phyloP scores from a whole-genome alignment of 2,888 invertebrate genomes.

The Leptopterna dolabrata region DNA sequence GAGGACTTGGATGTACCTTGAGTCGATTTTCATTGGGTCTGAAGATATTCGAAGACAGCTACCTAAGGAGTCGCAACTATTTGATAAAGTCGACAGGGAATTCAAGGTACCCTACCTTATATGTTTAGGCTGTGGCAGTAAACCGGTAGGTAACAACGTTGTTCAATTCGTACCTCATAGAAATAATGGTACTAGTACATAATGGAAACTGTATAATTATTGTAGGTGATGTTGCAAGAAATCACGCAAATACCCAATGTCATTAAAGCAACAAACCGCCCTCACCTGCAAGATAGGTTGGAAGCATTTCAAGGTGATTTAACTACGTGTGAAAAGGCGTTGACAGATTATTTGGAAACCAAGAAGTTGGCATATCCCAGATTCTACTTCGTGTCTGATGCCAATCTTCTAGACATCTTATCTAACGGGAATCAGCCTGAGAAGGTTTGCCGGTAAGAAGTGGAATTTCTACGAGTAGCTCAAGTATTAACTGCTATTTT shows the following conservation, averaged over 20 bases:
- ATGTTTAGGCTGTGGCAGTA: neutral
- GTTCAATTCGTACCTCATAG: too few relatives aligned
- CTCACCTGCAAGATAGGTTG: constrained; percentile 79
- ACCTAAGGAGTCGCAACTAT: constrained; percentile 89
- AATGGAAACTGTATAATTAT: too few relatives aligned
- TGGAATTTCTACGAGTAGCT: neutral
- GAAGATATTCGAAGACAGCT: constrained; percentile 93
- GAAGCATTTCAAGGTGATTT: constrained; percentile 79
- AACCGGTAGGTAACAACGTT: too few relatives aligned
- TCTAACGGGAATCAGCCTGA: constrained; percentile 87
- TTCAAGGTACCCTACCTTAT: constrained; percentile 79
- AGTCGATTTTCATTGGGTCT: constrained; percentile 95
- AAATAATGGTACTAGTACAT: too few relatives aligned
- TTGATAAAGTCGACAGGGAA: constrained; percentile 85
- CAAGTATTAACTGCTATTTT: too few relatives aligned
- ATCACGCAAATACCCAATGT: constrained; percentile 84
- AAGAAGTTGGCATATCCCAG: constrained; percentile 93
- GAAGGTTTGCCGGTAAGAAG: constrained; percentile 72
- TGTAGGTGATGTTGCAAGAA: constrained; percentile 72
- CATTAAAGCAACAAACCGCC: constrained; percentile 83
- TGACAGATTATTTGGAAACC: constrained; percentile 94
- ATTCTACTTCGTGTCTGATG: constrained; percentile 95
- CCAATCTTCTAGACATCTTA: constrained; percentile 86
- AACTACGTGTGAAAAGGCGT: constrained; percentile 91
- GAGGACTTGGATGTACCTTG: constrained; percentile 92